These are phyloP conservation scores for Andrena fulva DNA, from an alignment of 2,888 invertebrate species.

Conservation along the genomic window DNA sequence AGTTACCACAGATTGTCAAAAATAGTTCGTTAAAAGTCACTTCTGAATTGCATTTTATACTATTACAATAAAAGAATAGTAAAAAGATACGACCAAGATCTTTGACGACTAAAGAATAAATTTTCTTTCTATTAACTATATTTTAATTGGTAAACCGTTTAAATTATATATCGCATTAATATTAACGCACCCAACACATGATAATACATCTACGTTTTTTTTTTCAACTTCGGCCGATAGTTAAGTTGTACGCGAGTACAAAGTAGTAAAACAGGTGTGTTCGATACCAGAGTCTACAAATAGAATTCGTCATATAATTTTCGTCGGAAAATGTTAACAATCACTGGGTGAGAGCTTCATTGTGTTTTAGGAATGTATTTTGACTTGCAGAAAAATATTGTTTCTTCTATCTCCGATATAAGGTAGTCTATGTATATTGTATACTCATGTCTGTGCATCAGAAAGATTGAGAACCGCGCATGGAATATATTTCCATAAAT, in stretches of 20 bases:
- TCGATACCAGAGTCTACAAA: slow-evolving; percentile 56
- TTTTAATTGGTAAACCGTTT: slow-evolving; percentile 18
- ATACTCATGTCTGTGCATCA: slow-evolving; percentile 63
- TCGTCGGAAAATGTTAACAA: slow-evolving; percentile 49
- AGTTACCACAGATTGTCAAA: slow-evolving; percentile 34
- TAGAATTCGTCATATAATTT: slow-evolving; percentile 45
- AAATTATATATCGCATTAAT: slow-evolving; percentile 31
- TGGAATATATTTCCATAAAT: slow-evolving; percentile 60
- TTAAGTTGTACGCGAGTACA: slow-evolving; percentile 53
- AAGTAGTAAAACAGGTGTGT: slow-evolving; percentile 45
- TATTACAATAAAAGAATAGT: slow-evolving; percentile 20
- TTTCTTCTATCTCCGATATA: slow-evolving; percentile 59
- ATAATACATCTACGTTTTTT: slow-evolving; percentile 13
- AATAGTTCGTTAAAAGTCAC: slow-evolving; percentile 27
- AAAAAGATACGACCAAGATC: background rate
- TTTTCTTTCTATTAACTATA: slow-evolving; percentile 12
- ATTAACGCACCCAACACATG: slow-evolving; percentile 16
- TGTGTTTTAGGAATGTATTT: slow-evolving; percentile 79
- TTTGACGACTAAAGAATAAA: slow-evolving; percentile 10
- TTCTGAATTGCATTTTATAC: slow-evolving; percentile 22
- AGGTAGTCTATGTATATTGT: slow-evolving; percentile 57
- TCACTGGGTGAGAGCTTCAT: slow-evolving; percentile 54
- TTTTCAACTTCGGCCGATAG: slow-evolving; percentile 17
- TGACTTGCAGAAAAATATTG: slow-evolving; percentile 76
- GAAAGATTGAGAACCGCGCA: slow-evolving; percentile 64